phyloP scores from a whole-genome alignment of 2,888 invertebrate genomes.

The Hirtodrosophila trivittata region DNA sequence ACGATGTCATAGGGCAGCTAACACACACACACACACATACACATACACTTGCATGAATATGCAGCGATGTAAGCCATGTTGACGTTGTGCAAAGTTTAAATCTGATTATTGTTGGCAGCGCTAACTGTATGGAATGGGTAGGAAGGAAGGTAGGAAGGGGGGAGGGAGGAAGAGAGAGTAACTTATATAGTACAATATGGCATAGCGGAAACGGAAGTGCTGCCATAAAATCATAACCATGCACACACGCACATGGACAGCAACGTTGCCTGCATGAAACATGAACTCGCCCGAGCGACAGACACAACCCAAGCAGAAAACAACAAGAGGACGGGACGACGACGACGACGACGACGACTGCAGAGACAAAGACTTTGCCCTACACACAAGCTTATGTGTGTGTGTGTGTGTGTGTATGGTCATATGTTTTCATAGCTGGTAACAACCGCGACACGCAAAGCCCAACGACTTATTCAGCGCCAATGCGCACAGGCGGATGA shows the following conservation, averaged over 20 bases:
- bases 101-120: conserved; percentile 72
- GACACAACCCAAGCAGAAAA: conserved; percentile 17
- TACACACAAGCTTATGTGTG: conserved; percentile 4
- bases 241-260: conserved; percentile 68
- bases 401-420: conserved; percentile 19
- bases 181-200: conserved; percentile 57
- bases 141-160: neutral
- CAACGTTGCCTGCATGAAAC: conserved; percentile 66
- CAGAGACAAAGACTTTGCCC: conserved; percentile 59
- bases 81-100: conserved; percentile 80
- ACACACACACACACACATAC: conserved; percentile 25
- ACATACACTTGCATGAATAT: conserved; percentile 37
- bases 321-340: conserved; percentile 20
- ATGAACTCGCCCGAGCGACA: conserved; percentile 64
- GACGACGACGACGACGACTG: conserved; percentile 34
- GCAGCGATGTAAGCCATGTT: conserved; percentile 67
- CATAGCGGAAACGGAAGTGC: conserved; percentile 77
- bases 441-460: conserved; percentile 64
- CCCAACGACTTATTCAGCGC: conserved; percentile 49
- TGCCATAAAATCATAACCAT: conserved; percentile 80
- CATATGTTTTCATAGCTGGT: conserved; percentile 45
- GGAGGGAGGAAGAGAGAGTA: conserved; percentile 9
- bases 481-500: conserved; percentile 11
- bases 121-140: neutral
- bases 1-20: conserved; percentile 74